Percentiles rank a stretch among this genome's conserved stretches.
These are phyloP conservation scores for Philaethria dido DNA, from an alignment of 2,888 invertebrate genomes.

Conservation along the genomic window DNA sequence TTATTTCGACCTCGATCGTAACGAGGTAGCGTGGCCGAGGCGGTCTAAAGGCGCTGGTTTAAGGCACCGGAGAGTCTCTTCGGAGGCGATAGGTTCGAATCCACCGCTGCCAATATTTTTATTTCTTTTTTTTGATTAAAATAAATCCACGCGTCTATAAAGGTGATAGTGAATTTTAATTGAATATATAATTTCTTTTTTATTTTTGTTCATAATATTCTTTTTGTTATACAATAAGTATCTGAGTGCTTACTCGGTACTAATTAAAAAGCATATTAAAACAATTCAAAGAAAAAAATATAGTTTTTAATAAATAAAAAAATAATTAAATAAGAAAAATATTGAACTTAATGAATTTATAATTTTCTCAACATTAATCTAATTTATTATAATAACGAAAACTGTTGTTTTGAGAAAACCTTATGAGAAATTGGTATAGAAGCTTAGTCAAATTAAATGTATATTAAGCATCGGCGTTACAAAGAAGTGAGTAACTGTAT, in stretches of 20 bases:
- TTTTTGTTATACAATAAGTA: too few relatives aligned
- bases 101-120: conserved; percentile 88
- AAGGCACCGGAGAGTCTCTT: conserved; percentile 96
- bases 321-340: too few relatives aligned
- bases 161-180: too few relatives aligned
- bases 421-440: background rate
- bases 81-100: conserved; percentile 95
- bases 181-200: too few relatives aligned
- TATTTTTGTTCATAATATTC: too few relatives aligned
- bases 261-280: too few relatives aligned
- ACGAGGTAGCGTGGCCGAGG: conserved; percentile 92
- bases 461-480: conserved; percentile 16
- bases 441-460: conserved; percentile 36
- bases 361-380: too few relatives aligned
- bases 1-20: rapidly evolving
- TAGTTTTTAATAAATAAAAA: too few relatives aligned
- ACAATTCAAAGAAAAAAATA: too few relatives aligned
- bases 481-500: conserved; percentile 31
- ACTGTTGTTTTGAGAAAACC: background rate
- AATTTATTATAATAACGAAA: too few relatives aligned
- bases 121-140: background rate
- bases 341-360: too few relatives aligned
- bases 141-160: background rate
- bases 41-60: conserved; percentile 96
- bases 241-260: too few relatives aligned